A percentile compares a stretch with the other conserved stretches of the same genome.
These are phyloP conservation scores for Poeciliopsis turneri DNA, from an alignment of 2,797 vertebrate species.

Conservation along the genomic window DNA sequence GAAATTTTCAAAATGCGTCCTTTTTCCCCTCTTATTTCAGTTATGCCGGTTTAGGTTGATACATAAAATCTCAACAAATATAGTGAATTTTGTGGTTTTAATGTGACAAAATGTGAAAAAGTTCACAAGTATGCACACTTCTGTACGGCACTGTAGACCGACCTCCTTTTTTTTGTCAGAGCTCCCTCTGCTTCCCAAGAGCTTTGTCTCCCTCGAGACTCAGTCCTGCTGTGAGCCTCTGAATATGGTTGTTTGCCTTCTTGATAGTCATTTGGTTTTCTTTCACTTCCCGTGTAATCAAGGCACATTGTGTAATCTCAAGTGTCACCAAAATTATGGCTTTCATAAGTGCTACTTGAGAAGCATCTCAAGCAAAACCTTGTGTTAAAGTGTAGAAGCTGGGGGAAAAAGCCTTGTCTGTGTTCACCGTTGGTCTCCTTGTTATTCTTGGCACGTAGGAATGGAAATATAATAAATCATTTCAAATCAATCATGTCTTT, in stretches of 20 bases:
- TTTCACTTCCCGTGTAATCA: constrained; percentile 51
- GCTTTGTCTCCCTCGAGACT: constrained; percentile 35
- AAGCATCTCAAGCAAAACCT: constrained; percentile 29
- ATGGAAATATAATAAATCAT: constrained; percentile 21
- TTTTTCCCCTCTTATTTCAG: neutral
- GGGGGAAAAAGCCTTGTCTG: constrained; percentile 9
- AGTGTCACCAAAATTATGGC: constrained; percentile 36
- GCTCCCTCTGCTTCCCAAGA: constrained; percentile 3
- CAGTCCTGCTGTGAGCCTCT: constrained; percentile 35
- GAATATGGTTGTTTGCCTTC: constrained; percentile 35
- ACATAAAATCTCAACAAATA: neutral
- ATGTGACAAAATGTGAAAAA: neutral
- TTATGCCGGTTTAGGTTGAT: neutral
- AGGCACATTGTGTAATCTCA: constrained; percentile 53
- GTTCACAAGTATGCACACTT: neutral
- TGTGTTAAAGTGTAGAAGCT: constrained; percentile 20
- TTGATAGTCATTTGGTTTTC: constrained; percentile 40
- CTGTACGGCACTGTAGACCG: constrained; percentile 1
- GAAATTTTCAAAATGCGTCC: neutral
- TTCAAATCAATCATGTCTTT: constrained; percentile 9
- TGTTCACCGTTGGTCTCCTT: constrained; percentile 12
- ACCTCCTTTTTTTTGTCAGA: constrained; percentile 3
- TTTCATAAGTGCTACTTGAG: constrained; percentile 33
- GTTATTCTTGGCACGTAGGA: constrained; percentile 14
- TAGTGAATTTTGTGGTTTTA: neutral